Evolutionary conservation across 2,113 vertebrate species (phyloP).

Genomic region (Ceyx margarethae): DNA sequence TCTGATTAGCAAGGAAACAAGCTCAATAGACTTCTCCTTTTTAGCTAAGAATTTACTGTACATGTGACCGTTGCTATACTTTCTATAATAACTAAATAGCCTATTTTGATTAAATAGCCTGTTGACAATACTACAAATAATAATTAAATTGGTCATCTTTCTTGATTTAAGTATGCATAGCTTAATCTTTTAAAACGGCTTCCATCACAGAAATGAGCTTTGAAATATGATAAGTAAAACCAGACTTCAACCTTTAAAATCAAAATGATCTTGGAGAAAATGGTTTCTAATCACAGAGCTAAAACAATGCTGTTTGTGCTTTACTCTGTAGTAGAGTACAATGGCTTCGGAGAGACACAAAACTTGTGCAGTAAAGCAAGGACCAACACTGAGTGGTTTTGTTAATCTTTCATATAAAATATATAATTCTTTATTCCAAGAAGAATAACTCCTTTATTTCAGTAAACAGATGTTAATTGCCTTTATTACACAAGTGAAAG

Average conservation of each 20-base stretch:
- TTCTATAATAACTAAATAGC: constrained; percentile 19
- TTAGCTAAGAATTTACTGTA: constrained; percentile 25
- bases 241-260: constrained; percentile 1
- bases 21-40: constrained; percentile 47
- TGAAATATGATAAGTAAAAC: constrained; percentile 15
- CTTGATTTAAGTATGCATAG: constrained; percentile 1
- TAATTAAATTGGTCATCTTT: constrained; percentile 36
- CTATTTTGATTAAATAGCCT: constrained; percentile 29
- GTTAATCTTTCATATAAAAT: not conserved
- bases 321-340: not conserved
- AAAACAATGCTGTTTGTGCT: not conserved
- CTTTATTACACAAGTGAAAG: not conserved
- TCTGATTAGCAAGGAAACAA: constrained; percentile 41
- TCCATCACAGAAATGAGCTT: constrained; percentile 28
- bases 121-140: not conserved
- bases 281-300: constrained; percentile 2
- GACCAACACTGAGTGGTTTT: not conserved
- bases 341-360: not conserved
- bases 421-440: not conserved
- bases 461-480: not conserved
- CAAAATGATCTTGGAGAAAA: not conserved
- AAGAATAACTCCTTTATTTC: not conserved
- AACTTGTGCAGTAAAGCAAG: not conserved
- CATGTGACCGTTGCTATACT: constrained; percentile 18
- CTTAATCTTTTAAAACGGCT: constrained; percentile 48